Conservation (phyloP, 2,113 vertebrate species). For the Uropsilus gracilis region DNA sequence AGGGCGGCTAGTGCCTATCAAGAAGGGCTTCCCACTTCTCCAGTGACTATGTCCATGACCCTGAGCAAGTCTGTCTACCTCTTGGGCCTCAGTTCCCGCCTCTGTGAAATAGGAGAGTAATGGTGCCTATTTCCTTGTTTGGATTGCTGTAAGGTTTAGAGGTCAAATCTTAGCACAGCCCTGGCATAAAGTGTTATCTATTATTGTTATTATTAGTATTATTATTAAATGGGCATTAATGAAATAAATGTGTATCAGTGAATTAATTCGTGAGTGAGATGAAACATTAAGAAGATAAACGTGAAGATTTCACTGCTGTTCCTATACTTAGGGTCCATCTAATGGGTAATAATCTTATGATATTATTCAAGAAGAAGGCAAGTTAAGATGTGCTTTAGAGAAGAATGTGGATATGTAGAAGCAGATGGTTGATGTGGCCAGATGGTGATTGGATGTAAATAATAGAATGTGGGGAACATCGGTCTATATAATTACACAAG, state of each 20-base stretch:
- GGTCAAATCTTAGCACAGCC: neutral
- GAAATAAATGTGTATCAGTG: neutral
- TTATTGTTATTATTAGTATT: neutral
- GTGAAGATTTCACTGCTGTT: neutral
- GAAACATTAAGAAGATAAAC: neutral
- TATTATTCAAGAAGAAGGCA: neutral
- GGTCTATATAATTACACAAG: neutral
- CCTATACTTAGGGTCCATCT: neutral
- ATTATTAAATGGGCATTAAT: neutral
- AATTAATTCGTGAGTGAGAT: neutral
- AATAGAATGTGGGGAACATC: neutral
- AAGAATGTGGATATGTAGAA: neutral
- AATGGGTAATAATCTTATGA: neutral
- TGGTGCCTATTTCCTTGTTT: neutral
- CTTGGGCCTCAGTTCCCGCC: neutral
- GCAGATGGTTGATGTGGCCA: neutral
- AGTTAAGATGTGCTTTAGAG: neutral
- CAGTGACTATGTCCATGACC: neutral
- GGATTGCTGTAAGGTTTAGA: neutral
- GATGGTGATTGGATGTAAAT: neutral
- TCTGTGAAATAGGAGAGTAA: neutral
- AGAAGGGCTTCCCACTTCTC: neutral
- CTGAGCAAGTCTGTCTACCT: neutral
- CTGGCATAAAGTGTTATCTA: neutral
- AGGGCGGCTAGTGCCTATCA: rapidly evolving